phyloP scores from a whole-genome alignment of 2,888 invertebrate species.

The Anagyrus pseudococci region DNA sequence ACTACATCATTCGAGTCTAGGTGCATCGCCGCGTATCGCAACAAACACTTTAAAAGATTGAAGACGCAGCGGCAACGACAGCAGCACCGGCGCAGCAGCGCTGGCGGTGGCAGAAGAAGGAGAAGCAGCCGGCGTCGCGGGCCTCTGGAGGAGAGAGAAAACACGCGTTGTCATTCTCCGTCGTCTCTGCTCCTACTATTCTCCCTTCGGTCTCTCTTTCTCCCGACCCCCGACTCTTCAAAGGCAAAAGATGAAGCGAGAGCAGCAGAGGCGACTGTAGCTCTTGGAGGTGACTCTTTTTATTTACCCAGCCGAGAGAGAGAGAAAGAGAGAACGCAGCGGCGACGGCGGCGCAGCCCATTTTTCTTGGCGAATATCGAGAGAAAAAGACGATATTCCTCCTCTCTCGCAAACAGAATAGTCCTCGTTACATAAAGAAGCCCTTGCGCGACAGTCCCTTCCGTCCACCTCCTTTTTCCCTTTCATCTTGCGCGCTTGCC shows the following conservation, averaged over 20 bases:
- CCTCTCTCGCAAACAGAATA: conserved; percentile 16
- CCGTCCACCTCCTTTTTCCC: conserved; percentile 7
- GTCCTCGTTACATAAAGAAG: conserved; percentile 30
- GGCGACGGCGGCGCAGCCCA: conserved; percentile 14
- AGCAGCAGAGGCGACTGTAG: too few species aligned
- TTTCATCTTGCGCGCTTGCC: conserved; percentile 8
- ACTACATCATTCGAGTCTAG: too few species aligned
- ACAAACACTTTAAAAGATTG: conserved; percentile 17
- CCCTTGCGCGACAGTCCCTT: not conserved
- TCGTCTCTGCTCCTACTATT: too few species aligned
- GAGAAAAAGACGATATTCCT: conserved; percentile 12
- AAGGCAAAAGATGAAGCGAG: conserved; percentile 17
- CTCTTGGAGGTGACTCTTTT: conserved; percentile 6
- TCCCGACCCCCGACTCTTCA: conserved; percentile 5
- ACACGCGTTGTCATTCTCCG: conserved; percentile 5
- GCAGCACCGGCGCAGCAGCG: too few species aligned
- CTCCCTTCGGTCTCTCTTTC: too few species aligned
- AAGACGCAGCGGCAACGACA: conserved; percentile 1
- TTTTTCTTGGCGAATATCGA: conserved; percentile 26
- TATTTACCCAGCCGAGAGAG: conserved; percentile 14
- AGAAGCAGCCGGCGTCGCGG: not conserved
- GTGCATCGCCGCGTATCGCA: too few species aligned
- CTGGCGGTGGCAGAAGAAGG: not conserved
- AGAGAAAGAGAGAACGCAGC: too few species aligned
- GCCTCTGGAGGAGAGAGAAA: not conserved